Conservation (phyloP, 2,797 vertebrate species). For the Cossypha polioptera region DNA sequence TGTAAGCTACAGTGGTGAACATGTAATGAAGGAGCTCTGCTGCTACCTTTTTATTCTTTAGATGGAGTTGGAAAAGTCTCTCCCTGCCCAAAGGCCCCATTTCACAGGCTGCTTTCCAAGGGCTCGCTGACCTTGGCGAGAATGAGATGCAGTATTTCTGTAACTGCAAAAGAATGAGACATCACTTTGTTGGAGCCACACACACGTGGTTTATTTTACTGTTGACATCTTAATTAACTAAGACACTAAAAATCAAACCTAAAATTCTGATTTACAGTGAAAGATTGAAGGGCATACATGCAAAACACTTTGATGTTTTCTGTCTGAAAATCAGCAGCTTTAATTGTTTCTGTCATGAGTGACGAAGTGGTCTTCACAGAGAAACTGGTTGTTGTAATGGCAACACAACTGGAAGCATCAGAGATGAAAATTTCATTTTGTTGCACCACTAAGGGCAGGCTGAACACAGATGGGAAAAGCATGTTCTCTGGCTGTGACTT, state of each 20-base stretch:
- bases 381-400: background rate
- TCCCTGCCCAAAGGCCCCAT: rapidly evolving
- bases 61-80: background rate
- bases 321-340: background rate
- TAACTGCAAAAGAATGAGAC: conserved; percentile 6
- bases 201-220: background rate
- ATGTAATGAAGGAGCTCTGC: background rate
- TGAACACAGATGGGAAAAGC: background rate
- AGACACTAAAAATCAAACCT: background rate
- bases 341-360: background rate
- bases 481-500: background rate
- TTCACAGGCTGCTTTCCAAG: conserved; percentile 32
- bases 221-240: background rate
- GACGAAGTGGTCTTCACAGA: background rate
- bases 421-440: background rate
- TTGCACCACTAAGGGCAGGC: background rate
- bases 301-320: background rate
- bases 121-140: background rate
- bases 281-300: background rate
- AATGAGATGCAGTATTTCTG: background rate
- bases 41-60: background rate
- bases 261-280: background rate
- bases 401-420: background rate
- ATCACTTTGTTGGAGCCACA: background rate
- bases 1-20: background rate